Conservation (phyloP, 2,113 vertebrate genomes). For the Chaetodon auriga region DNA sequence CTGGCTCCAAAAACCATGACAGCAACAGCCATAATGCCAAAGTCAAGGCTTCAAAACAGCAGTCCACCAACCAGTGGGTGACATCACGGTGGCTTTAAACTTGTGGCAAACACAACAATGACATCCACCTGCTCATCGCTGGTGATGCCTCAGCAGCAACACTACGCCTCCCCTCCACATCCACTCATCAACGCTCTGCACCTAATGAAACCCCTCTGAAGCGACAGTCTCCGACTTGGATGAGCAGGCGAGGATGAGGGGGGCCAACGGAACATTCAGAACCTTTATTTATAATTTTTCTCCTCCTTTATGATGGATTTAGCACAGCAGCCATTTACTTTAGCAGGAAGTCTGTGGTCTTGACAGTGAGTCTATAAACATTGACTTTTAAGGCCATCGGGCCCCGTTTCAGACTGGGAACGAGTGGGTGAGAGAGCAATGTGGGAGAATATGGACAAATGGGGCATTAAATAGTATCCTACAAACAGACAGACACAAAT, state of each 20-base stretch:
- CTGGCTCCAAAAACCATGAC: too few species aligned
- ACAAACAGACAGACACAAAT: slow-evolving; percentile 14
- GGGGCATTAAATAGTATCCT: slow-evolving; percentile 17
- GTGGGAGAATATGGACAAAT: slow-evolving; percentile 16
- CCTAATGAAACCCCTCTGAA: slow-evolving; percentile 6
- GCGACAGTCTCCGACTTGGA: background rate
- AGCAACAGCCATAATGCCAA: too few species aligned
- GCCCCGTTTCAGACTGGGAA: slow-evolving; percentile 27
- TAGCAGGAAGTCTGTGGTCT: slow-evolving; percentile 61
- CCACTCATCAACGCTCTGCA: background rate
- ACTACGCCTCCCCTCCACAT: slow-evolving; percentile 1
- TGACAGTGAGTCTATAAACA: slow-evolving; percentile 73
- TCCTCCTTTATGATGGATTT: slow-evolving; percentile 69
- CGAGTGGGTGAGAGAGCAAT: slow-evolving; percentile 5
- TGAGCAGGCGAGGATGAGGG: background rate
- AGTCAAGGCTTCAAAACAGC: too few species aligned
- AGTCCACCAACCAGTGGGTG: too few species aligned
- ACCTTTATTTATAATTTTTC: slow-evolving; percentile 66
- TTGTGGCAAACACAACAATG: background rate
- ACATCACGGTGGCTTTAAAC: too few species aligned
- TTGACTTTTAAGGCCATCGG: slow-evolving; percentile 73
- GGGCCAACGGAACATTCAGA: slow-evolving; percentile 61
- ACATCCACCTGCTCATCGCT: background rate
- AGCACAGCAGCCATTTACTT: slow-evolving; percentile 59
- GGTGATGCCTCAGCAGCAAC: background rate